These are phyloP conservation scores for Distichodus sexfasciatus DNA, from an alignment of 2,797 vertebrate genomes.

Conservation along the genomic window DNA sequence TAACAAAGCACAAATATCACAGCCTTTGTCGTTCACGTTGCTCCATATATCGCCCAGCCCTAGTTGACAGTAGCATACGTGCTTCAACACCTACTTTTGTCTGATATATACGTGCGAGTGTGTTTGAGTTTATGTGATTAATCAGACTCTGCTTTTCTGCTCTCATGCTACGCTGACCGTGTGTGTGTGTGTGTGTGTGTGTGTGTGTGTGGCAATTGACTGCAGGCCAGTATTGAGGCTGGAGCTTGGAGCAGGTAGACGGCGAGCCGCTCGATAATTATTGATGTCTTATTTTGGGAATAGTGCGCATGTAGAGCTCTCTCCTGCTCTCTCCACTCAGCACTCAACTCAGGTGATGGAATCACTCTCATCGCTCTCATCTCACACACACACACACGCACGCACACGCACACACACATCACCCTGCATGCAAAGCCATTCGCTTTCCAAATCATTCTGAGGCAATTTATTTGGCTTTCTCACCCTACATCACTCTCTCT, in stretches of 20 bases:
- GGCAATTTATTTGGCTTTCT: slow-evolving; percentile 20
- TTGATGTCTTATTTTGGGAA: slow-evolving; percentile 54
- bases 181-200: neutral
- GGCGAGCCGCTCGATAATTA: slow-evolving; percentile 50
- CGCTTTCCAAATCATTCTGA: slow-evolving; percentile 37
- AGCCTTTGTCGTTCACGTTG: too few relatives aligned
- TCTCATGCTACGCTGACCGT: neutral
- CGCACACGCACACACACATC: too few relatives aligned
- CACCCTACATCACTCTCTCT: neutral
- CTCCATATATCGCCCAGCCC: too few relatives aligned
- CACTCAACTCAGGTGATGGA: slow-evolving; percentile 40
- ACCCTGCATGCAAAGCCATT: slow-evolving; percentile 37
- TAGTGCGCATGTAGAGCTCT: slow-evolving; percentile 34
- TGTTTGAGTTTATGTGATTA: slow-evolving; percentile 1
- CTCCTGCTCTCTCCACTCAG: slow-evolving; percentile 17
- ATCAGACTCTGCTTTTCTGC: neutral
- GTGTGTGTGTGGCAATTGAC: slow-evolving; percentile 15
- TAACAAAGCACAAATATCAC: too few relatives aligned
- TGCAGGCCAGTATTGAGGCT: neutral
- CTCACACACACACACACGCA: too few relatives aligned
- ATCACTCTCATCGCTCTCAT: slow-evolving; percentile 42
- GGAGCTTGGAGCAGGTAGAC: slow-evolving; percentile 21
- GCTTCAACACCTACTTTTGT: too few relatives aligned
- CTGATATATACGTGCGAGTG: too few relatives aligned
- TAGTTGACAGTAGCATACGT: too few relatives aligned